Evolutionary conservation across 1,140 invertebrate genomes (phyloP), one percentile per base, ranked within the genome.

Genomic region (Protaetia brevitarsis): DNA sequence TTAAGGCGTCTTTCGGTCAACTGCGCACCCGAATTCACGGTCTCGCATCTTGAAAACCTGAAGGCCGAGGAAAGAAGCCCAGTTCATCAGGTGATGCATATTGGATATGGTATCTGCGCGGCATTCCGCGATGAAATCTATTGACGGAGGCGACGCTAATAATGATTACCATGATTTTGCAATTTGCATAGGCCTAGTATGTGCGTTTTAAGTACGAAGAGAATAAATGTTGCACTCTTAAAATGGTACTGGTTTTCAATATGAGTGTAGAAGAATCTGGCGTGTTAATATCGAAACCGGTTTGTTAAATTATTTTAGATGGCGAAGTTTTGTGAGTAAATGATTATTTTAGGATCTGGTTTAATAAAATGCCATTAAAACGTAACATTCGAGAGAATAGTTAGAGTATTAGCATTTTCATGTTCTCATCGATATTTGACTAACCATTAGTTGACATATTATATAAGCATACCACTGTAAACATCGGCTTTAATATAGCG

Each of bases 11-110:
- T 51, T 51, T 51, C 41, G 41, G 16, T 51, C 41, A 51, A 51
- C 41, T 51, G 41, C 41, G 41, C 41, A 51, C 41, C 41, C 19
- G 41, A 51, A 51, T 51, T 51, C 41, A 51, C 41, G 41, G 41
- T 51, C 41, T 51, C 11, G 41, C 41, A 51, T 51, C 41, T 51
- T 51, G 41, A 51, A 51, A 51, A 51, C 8, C 41, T 51, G 41
- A 51, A 51, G 41, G 41, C 41, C 41, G 41, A 51, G n/a, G 16
- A 51, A 5, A 51, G 41, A 51, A 36, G 34, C 16, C 41, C 41
- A 51, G 41, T 51, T 51, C 41, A 51, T 51, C 41, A 23, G 41
- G 11, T 19, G 41, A 10, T 51, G 16, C 19, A 19, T 8, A 8
- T 23, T 51, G 16, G 41, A 19, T 23, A 51, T 21, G 10, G 41